These are phyloP conservation scores for Apodemia zela DNA, from an alignment of 2,888 invertebrate species.

Conservation along the genomic window DNA sequence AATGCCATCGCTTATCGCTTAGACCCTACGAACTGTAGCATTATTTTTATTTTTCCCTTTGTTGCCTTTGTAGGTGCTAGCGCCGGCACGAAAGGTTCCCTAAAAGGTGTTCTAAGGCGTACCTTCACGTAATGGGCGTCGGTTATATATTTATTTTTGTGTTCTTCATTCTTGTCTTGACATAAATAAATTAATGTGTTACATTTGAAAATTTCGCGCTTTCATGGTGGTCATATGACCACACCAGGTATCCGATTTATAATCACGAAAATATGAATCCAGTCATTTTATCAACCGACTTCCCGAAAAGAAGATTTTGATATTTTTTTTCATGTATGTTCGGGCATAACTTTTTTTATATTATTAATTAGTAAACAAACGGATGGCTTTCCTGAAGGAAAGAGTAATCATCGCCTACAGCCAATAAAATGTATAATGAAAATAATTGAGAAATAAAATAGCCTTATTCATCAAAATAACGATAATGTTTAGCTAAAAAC, in stretches of 20 bases:
- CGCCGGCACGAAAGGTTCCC: conserved; percentile 70
- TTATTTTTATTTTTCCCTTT: conserved; percentile 69
- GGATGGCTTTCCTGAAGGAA: too few relatives aligned
- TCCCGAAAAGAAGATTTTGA: too few relatives aligned
- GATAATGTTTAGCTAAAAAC: too few relatives aligned
- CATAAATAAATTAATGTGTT: conserved; percentile 73
- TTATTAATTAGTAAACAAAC: too few relatives aligned
- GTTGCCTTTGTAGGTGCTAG: conserved; percentile 74
- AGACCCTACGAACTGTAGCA: conserved; percentile 41
- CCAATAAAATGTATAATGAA: too few relatives aligned
- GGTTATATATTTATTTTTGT: conserved; percentile 78
- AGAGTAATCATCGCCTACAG: too few relatives aligned
- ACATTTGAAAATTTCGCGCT: conserved; percentile 66
- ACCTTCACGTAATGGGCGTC: conserved; percentile 64
- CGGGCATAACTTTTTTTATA: too few relatives aligned
- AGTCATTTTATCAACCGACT: background rate
- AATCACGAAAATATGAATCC: conserved; percentile 3
- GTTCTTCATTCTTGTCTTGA: conserved; percentile 73
- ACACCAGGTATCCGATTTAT: conserved; percentile 22
- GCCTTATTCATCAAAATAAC: too few relatives aligned
- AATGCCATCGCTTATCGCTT: conserved; percentile 36
- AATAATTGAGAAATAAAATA: too few relatives aligned
- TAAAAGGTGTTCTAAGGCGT: conserved; percentile 71
- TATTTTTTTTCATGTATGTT: too few relatives aligned
- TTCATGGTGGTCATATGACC: conserved; percentile 56